These are phyloP conservation scores for Columba janthina DNA, from an alignment of 2,113 vertebrate species.

Conservation along the genomic window DNA sequence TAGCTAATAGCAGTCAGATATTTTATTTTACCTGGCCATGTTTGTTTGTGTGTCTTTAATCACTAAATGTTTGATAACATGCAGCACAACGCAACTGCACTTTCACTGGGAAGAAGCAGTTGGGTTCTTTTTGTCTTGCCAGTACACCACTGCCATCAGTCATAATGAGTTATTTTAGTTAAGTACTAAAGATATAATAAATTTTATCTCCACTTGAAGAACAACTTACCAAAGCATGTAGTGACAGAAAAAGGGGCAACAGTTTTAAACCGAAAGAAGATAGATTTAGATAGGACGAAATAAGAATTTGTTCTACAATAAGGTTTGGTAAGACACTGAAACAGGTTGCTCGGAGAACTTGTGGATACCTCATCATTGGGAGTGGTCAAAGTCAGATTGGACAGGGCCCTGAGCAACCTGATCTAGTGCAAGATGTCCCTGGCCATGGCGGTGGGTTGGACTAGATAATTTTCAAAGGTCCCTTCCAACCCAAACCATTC, in stretches of 20 bases:
- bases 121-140: background rate
- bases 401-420: background rate
- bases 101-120: background rate
- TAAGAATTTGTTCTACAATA: too few species aligned
- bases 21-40: background rate
- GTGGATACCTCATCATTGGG: too few species aligned
- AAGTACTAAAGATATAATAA: background rate
- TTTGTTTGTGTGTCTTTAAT: background rate
- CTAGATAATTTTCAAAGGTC: background rate
- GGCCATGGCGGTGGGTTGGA: too few species aligned
- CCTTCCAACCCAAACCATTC: background rate
- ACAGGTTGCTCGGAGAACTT: too few species aligned
- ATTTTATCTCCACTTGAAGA: background rate
- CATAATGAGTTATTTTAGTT: background rate
- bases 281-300: too few species aligned
- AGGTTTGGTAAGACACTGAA: too few species aligned
- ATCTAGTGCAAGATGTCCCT: too few species aligned
- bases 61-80: accelerated
- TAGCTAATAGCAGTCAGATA: background rate
- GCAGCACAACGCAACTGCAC: background rate
- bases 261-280: too few species aligned
- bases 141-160: background rate
- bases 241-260: too few species aligned
- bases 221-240: too few species aligned
- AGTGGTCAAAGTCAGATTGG: too few species aligned